Evolutionary conservation across 2,113 vertebrate species (phyloP).

Genomic region (Daboia siamensis): DNA sequence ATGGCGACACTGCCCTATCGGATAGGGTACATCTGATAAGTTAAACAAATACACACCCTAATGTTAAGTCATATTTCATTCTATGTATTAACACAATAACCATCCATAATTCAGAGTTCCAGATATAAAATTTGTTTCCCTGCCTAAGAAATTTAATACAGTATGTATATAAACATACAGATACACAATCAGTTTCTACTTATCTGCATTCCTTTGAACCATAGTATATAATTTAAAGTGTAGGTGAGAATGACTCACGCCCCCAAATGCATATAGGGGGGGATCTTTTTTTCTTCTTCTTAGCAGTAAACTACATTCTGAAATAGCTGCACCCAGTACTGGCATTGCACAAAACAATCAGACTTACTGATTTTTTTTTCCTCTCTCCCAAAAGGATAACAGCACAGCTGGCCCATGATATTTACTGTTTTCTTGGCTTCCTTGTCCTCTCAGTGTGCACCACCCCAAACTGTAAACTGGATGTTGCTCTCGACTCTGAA

Average conservation of each 20-base stretch:
- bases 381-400: constrained; percentile 88
- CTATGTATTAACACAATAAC: constrained; percentile 19
- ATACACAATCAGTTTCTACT: constrained; percentile 17
- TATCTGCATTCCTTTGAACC: constrained; percentile 23
- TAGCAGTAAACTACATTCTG: constrained; percentile 26
- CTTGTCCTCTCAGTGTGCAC: constrained; percentile 44
- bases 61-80: constrained; percentile 43
- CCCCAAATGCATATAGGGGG: constrained; percentile 17
- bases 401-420: constrained; percentile 96
- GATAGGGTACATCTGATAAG: neutral
- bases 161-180: constrained; percentile 5
- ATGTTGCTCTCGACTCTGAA: constrained; percentile 13
- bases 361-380: constrained; percentile 93
- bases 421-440: constrained; percentile 49
- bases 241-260: neutral
- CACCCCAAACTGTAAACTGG: constrained; percentile 46
- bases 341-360: constrained; percentile 6
- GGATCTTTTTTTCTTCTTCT: neutral
- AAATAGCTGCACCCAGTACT: constrained; percentile 22
- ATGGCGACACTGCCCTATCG: constrained; percentile 3
- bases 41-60: constrained; percentile 16
- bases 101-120: constrained; percentile 20
- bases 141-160: neutral
- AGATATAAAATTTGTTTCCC: constrained; percentile 2
- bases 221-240: neutral